Base-by-base conservation (phyloP, 2,797 vertebrate genomes). In the Centroberyx gerrardi region DNA sequence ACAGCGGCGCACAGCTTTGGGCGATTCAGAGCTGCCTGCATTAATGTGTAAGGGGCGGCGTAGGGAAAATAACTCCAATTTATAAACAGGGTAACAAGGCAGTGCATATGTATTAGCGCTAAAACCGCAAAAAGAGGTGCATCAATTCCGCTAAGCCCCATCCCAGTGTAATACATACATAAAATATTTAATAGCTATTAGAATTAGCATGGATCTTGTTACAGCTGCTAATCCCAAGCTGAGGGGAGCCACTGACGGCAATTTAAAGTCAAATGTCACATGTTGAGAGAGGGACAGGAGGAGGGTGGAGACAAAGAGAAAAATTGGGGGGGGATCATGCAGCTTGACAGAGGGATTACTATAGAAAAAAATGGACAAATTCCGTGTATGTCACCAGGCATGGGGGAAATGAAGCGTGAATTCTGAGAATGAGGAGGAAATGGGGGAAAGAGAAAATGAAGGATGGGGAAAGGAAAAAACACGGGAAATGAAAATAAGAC, bases 11-110 rank as follows among this genome's bases (percentile, higher is more conserved):
- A 60, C 29, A 56, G 88, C 88, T 92, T 76, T 76, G 78, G 91
- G 90, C 86, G 42, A 88, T 83, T 85, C 71, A 27, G 70, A 88
- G 83, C 77, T 54, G 83, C 72, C 67, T 67, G 84, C 90, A 91
- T 92, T 92, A 92, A 90, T 83, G 89, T 74, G 83, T 74, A 74
- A 75, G 87, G 81, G 80, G 78, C 13, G 70, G 77, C 60, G 71
- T 81, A 51, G 67, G 71, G 68, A 77, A 85, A 90, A 89, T 77
- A 88, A 83, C 71, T 84, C 65, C 81, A 80, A 90, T 90, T 87
- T 88, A 88, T 89, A 90, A 91, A 92, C 91, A 92, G 88, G 81
- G 87, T 91, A 94, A 93, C 93, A 94, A 94, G 91, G 92, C 93
- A 94, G 94, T 94, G 94, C 92, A 91, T 89, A 89, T 91, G 91